These are phyloP conservation scores for Strigamia transsilvanica DNA, from an alignment of 2,888 invertebrate species.

Conservation along the genomic window DNA sequence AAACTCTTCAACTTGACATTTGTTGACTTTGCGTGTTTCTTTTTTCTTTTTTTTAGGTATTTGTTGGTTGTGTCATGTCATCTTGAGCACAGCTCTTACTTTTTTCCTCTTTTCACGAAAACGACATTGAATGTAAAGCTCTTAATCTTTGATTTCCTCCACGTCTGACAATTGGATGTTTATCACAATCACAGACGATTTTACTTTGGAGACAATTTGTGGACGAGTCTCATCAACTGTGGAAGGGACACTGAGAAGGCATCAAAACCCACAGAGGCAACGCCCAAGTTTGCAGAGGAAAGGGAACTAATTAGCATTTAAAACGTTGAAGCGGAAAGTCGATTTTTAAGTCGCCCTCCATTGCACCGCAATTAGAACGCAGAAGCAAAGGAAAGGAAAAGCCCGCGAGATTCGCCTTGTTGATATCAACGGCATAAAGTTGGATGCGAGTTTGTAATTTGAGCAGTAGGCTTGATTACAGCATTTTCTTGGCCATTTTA, in stretches of 20 bases:
- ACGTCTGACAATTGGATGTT: neutral
- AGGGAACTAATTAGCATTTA: conserved; percentile 38
- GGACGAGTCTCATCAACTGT: conserved; percentile 12
- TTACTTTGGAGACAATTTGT: conserved; percentile 9
- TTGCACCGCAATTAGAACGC: conserved; percentile 28
- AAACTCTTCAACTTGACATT: too few relatives aligned
- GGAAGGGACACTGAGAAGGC: neutral
- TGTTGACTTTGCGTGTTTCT: too few relatives aligned
- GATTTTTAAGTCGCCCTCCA: conserved; percentile 31
- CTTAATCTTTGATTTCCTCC: neutral
- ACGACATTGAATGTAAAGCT: neutral
- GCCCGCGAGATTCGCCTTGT: conserved; percentile 38
- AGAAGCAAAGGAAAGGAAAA: conserved; percentile 12
- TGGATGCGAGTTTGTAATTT: conserved; percentile 10
- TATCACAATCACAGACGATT: neutral
- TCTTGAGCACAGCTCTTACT: too few relatives aligned
- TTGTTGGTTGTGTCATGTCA: too few relatives aligned
- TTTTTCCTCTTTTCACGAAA: too few relatives aligned
- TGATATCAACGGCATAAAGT: neutral
- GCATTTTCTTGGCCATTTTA: neutral
- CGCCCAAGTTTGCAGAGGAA: conserved; percentile 26
- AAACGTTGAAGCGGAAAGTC: conserved; percentile 38
- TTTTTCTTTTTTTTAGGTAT: too few relatives aligned
- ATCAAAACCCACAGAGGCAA: neutral
- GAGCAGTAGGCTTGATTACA: neutral